Percentiles rank a stretch among this genome's conserved stretches.
Evolutionary conservation across 2,797 vertebrate species (phyloP).

Genomic region (Nyctibius grandis): DNA sequence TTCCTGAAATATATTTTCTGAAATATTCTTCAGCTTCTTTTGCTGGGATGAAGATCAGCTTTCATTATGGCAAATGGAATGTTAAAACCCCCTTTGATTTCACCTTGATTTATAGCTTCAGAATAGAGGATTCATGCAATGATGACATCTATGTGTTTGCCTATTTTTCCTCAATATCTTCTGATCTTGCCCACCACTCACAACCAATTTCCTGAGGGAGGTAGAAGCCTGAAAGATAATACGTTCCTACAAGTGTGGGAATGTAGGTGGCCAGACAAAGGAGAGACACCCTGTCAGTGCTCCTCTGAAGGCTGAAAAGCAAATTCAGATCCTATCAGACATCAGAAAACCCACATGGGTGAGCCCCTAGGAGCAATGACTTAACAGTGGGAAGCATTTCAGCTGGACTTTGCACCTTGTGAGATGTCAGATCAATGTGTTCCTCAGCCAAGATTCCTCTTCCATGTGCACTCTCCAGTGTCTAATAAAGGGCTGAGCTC

Average conservation of each 20-base stretch:
- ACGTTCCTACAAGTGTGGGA: not conserved
- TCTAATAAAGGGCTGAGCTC: constrained; percentile 49
- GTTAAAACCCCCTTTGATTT: not conserved
- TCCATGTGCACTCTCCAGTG: constrained; percentile 8
- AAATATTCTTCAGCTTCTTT: not conserved
- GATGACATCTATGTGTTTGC: not conserved
- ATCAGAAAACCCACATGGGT: not conserved
- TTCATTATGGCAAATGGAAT: not conserved
- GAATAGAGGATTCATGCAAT: not conserved
- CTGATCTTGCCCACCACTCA: not conserved
- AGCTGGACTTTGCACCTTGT: constrained; percentile 43
- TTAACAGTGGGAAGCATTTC: constrained; percentile 55
- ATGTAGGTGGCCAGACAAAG: not conserved
- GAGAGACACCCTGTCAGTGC: not conserved
- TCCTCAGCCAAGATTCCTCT: constrained; percentile 25
- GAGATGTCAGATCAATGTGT: not conserved
- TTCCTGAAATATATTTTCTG: not conserved
- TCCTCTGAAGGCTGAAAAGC: not conserved
- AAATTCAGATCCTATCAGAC: not conserved
- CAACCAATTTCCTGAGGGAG: not conserved
- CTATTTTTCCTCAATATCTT: not conserved
- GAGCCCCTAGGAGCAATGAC: constrained; percentile 39
- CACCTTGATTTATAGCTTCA: not conserved
- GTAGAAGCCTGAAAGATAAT: not conserved
- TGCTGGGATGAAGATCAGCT: not conserved